Evolutionary conservation across 1,140 invertebrate genomes (phyloP).

Genomic region (Caenorhabditis inopinata): DNA sequence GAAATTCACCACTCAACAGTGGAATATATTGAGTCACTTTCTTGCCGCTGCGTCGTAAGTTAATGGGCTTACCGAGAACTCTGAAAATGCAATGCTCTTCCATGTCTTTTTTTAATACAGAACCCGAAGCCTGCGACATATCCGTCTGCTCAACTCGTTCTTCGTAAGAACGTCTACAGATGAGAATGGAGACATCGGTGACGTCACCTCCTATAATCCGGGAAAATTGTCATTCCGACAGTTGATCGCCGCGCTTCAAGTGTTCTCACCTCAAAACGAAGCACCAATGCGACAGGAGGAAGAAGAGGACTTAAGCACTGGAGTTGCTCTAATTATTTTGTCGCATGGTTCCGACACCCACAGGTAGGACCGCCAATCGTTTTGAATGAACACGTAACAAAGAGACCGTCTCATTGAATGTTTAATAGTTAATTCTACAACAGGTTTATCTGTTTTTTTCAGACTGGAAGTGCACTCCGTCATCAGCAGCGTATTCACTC

Average conservation of each 20-base stretch:
- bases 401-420: too few species aligned
- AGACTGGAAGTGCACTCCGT: conserved; percentile 15
- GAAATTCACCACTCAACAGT: not conserved
- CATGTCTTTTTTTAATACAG: not conserved
- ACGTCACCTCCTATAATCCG: not conserved
- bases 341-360: conserved; percentile 6
- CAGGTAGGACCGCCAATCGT: not conserved
- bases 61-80: not conserved
- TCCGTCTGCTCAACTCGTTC: not conserved
- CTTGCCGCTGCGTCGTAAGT: not conserved
- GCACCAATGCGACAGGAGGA: not conserved
- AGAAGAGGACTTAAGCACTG: not conserved
- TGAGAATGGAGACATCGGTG: conserved; percentile 18
- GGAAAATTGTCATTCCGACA: not conserved
- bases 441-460: not conserved
- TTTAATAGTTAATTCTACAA: too few species aligned
- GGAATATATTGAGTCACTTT: not conserved
- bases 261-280: not conserved
- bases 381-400: too few species aligned
- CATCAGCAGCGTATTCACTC: conserved; percentile 15
- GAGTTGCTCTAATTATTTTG: not conserved
- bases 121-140: not conserved
- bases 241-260: not conserved
- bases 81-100: not conserved
- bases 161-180: not conserved